Percentiles rank a stretch among this genome's conserved stretches.
Evolutionary conservation across 2,797 vertebrate genomes (phyloP).

Genomic region (Pelobates cultripes): DNA sequence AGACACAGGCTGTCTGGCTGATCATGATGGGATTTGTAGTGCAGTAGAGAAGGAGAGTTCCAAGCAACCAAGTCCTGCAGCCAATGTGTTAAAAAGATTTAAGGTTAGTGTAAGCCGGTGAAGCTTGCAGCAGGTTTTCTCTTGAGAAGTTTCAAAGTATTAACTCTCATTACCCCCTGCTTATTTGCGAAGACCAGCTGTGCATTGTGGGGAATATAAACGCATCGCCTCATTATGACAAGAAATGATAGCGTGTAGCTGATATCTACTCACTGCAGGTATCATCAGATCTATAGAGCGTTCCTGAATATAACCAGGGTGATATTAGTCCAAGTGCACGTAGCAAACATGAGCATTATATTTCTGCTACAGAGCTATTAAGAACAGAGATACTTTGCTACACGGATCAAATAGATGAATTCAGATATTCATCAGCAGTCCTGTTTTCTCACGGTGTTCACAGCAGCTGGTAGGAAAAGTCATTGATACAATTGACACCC

Average conservation of each 20-base stretch:
- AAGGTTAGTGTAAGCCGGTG: not conserved
- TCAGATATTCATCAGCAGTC: too few species aligned
- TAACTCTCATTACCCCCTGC: slow-evolving; percentile 35
- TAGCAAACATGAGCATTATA: not conserved
- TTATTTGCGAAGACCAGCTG: slow-evolving; percentile 23
- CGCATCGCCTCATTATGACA: slow-evolving; percentile 22
- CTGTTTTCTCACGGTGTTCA: too few species aligned
- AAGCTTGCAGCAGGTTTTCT: not conserved
- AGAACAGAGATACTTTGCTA: not conserved
- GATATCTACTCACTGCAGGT: slow-evolving; percentile 13
- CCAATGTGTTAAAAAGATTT: too few species aligned
- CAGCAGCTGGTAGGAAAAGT: too few species aligned
- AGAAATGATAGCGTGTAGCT: not conserved
- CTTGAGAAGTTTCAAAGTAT: slow-evolving; percentile 2
- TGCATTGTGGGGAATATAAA: slow-evolving; percentile 33
- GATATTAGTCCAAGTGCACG: not conserved
- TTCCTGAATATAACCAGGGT: slow-evolving; percentile 8
- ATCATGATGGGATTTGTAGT: too few species aligned
- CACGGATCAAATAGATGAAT: too few species aligned
- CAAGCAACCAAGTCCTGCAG: too few species aligned
- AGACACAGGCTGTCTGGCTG: too few species aligned
- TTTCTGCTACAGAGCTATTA: too few species aligned
- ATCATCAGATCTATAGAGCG: slow-evolving; percentile 9
- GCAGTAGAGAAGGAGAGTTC: too few species aligned
- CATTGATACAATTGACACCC: too few species aligned